These are phyloP conservation scores for Plebejus melissa DNA, from an alignment of 2,888 invertebrate species.

Conservation along the genomic window DNA sequence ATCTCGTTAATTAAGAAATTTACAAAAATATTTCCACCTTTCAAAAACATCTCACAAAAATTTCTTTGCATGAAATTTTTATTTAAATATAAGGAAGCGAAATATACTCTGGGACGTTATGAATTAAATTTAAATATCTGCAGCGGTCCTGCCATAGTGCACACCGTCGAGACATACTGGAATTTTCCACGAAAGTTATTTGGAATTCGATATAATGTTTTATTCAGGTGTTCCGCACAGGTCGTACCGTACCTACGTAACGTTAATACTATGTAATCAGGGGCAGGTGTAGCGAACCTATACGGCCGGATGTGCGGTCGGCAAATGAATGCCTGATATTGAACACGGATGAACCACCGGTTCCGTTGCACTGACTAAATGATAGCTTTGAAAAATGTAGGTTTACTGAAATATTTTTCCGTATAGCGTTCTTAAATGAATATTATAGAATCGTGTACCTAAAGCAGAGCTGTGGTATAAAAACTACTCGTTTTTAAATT, in stretches of 20 bases:
- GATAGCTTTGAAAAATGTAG: background rate
- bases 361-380: background rate
- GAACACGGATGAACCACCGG: constrained; percentile 45
- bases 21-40: constrained; percentile 10
- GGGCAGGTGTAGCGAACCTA: constrained; percentile 24
- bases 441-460: too few species aligned
- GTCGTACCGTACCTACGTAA: background rate
- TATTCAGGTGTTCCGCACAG: constrained; percentile 20
- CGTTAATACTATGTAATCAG: constrained; percentile 22
- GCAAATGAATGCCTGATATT: constrained; percentile 54
- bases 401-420: background rate
- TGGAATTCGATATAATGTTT: constrained; percentile 22
- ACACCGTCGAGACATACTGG: background rate
- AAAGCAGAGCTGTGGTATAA: too few species aligned
- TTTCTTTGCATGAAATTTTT: background rate
- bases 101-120: background rate
- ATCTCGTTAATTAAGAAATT: constrained; percentile 1
- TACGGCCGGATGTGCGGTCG: constrained; percentile 41
- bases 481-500: too few species aligned
- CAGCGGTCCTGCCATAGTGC: background rate
- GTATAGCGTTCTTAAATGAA: background rate
- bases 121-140: constrained; percentile 21
- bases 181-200: constrained; percentile 20
- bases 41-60: constrained; percentile 11
- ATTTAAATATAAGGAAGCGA: background rate